Evolutionary conservation across 2,113 vertebrate genomes (phyloP).

Genomic region (Myanophis thanlyinensis): DNA sequence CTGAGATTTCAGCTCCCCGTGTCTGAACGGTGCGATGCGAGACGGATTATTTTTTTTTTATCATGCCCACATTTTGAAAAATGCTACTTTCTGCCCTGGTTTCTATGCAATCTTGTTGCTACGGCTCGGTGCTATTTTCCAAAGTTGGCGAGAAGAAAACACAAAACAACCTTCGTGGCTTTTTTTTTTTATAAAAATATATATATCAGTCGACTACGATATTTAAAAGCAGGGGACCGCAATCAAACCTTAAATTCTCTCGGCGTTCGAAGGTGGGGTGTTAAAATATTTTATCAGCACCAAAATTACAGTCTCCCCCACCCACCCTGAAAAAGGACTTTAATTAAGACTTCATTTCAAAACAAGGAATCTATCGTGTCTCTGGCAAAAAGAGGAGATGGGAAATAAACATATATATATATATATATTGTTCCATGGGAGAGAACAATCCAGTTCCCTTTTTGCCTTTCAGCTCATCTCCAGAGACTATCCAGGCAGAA

Average conservation of each 20-base stretch:
- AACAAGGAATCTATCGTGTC: background rate
- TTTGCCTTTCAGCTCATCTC: background rate
- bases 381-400: background rate
- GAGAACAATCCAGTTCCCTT: too few species aligned
- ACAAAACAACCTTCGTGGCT: slow-evolving; percentile 43
- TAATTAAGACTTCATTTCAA: slow-evolving; percentile 20
- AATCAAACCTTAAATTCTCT: background rate
- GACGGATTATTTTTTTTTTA: slow-evolving; percentile 10
- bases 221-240: slow-evolving; percentile 2
- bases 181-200: slow-evolving; percentile 48
- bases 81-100: slow-evolving; percentile 27
- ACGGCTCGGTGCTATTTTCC: slow-evolving; percentile 56
- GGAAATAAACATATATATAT: too few species aligned
- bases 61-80: slow-evolving; percentile 23
- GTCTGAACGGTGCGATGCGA: background rate
- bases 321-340: slow-evolving; percentile 1
- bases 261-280: background rate
- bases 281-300: slow-evolving; percentile 9
- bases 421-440: too few species aligned
- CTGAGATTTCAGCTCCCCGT: slow-evolving; percentile 5
- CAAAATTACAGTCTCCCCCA: background rate
- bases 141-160: slow-evolving; percentile 57
- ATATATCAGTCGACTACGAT: slow-evolving; percentile 47
- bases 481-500: too few species aligned
- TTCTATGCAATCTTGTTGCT: slow-evolving; percentile 48